A percentile compares a stretch with the other conserved stretches of the same genome.
Evolutionary conservation across 92 coral and sea anemone genomes (phyloP).

Genomic region (Zoanthus sociatus): DNA sequence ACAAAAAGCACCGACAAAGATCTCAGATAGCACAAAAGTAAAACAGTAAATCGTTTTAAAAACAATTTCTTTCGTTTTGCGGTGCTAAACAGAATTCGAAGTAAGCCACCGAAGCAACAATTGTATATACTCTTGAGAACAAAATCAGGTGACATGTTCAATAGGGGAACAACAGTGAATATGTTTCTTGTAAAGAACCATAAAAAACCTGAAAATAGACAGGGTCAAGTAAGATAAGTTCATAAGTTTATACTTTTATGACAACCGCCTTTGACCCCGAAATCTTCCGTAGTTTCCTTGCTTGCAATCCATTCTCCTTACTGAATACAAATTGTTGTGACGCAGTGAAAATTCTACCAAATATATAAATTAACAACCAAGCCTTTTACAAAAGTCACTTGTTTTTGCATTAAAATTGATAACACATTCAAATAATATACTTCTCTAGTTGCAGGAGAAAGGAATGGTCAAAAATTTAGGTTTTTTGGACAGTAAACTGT

Average conservation of each 20-base stretch:
- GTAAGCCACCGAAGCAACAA: slow-evolving; percentile 5
- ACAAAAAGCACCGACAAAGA: neutral
- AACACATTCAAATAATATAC: neutral
- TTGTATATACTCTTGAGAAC: neutral
- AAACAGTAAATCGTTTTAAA: neutral
- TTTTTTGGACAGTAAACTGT: neutral
- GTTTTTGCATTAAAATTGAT: neutral
- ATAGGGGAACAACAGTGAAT: neutral
- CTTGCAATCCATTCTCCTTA: neutral
- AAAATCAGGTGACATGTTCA: neutral
- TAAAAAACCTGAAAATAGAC: neutral
- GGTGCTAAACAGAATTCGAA: neutral
- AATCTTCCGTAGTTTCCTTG: neutral
- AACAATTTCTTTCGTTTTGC: neutral
- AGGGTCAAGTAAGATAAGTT: neutral
- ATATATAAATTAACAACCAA: neutral
- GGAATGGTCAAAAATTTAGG: neutral
- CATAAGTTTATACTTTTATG: neutral
- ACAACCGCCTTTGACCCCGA: slow-evolving; percentile 18
- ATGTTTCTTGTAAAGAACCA: neutral
- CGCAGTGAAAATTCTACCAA: slow-evolving; percentile 35
- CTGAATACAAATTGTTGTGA: slow-evolving; percentile 25
- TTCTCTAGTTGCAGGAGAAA: neutral
- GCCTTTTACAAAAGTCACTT: neutral
- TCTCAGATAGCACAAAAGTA: neutral